These are phyloP conservation scores for Morpho deidamia DNA, from an alignment of 2,888 invertebrate species.

Conservation along the genomic window DNA sequence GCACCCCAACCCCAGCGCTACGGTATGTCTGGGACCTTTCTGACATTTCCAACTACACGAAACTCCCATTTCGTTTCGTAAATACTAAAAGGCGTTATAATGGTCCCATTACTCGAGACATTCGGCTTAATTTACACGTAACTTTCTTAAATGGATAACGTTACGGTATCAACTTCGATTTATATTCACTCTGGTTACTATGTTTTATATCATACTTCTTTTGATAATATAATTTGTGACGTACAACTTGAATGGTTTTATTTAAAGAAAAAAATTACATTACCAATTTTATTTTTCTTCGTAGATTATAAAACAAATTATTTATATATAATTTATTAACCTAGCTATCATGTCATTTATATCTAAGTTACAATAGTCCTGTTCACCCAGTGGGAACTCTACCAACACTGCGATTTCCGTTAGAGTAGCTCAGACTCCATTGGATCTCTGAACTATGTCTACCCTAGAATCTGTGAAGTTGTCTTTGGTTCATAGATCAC, in stretches of 20 bases:
- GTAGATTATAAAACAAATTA: no score
- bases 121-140: neutral
- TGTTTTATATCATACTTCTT: neutral
- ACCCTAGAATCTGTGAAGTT: neutral
- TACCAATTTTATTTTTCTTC: no score
- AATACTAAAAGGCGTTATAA: slow-evolving; percentile 5
- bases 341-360: no score
- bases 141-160: neutral
- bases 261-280: no score
- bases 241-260: no score
- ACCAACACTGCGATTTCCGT: no score
- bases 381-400: no score
- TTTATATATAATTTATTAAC: no score
- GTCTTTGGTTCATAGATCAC: no score
- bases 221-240: neutral
- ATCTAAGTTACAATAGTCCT: no score
- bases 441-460: no score
- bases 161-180: neutral
- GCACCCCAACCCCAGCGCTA: slow-evolving; percentile 25
- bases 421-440: no score
- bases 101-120: neutral
- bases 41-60: slow-evolving; percentile 16
- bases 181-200: neutral
- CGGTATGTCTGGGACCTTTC: slow-evolving; percentile 24
- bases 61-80: slow-evolving; percentile 8